A percentile compares a stretch with the other conserved stretches of the same genome.
Evolutionary conservation across 2,797 vertebrate genomes (phyloP).

Genomic region (Furcifer pardalis): DNA sequence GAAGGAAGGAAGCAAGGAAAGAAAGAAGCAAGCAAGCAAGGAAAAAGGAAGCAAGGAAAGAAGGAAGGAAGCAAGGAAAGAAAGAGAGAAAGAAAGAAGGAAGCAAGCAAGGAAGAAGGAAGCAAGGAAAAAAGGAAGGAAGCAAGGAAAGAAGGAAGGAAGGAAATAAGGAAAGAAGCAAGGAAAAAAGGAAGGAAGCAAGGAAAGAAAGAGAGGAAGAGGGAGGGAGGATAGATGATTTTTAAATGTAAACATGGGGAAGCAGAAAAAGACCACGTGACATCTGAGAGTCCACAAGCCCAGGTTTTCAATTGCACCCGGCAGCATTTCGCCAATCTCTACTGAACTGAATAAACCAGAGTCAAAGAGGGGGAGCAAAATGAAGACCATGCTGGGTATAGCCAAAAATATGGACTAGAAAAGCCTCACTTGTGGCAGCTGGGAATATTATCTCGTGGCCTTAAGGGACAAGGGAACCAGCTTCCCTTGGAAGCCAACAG

Average conservation of each 20-base stretch:
- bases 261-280: not conserved
- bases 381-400: too few relatives aligned
- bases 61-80: too few relatives aligned
- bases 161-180: rapidly evolving
- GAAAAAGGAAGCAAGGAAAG: too few relatives aligned
- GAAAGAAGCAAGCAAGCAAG: not conserved
- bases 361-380: not conserved
- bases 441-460: not conserved
- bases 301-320: not conserved
- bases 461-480: not conserved
- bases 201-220: not conserved
- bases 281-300: not conserved
- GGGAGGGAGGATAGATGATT: too few relatives aligned
- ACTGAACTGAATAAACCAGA: not conserved
- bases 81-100: rapidly evolving
- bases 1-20: too few relatives aligned
- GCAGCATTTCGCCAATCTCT: not conserved
- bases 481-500: not conserved
- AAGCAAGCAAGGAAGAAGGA: too few relatives aligned
- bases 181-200: too few relatives aligned
- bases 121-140: too few relatives aligned
- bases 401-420: too few relatives aligned
- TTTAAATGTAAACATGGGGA: not conserved
- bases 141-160: too few relatives aligned
- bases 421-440: not conserved